Conservation (phyloP, 2,888 invertebrate species). For the Malachius bipustulatus region DNA sequence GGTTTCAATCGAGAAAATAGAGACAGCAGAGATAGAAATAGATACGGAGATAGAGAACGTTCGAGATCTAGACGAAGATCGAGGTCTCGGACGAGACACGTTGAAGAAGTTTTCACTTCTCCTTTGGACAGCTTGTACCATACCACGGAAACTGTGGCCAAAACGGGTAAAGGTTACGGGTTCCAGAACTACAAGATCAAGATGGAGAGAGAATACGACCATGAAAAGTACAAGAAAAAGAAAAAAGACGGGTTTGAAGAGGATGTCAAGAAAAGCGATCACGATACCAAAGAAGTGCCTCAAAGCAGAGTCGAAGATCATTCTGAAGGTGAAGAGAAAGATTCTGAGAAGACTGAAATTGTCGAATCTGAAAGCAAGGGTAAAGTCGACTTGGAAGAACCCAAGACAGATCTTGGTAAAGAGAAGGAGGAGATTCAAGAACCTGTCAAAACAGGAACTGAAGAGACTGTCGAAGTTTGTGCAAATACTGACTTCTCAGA, state of each 20-base stretch:
- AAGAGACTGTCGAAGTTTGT: neutral
- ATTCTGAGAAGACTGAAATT: neutral
- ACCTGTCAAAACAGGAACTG: neutral
- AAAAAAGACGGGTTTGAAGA: constrained; percentile 7
- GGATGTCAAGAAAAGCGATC: constrained; percentile 11
- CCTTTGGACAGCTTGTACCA: constrained; percentile 40
- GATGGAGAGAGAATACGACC: constrained; percentile 11
- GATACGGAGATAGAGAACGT: constrained; percentile 10
- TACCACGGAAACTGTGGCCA: constrained; percentile 31
- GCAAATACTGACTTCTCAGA: neutral
- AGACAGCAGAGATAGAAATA: constrained; percentile 3
- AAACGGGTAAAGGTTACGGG: constrained; percentile 38
- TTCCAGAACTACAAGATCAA: constrained; percentile 41
- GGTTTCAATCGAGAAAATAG: constrained; percentile 13
- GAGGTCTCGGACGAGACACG: constrained; percentile 14
- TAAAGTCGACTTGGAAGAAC: neutral
- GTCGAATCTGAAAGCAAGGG: constrained; percentile 6
- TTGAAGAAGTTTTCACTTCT: constrained; percentile 34
- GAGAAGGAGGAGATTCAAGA: constrained; percentile 4
- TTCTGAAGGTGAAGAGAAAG: constrained; percentile 1
- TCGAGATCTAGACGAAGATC: constrained; percentile 16
- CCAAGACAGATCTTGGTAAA: neutral
- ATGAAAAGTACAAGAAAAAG: constrained; percentile 7
- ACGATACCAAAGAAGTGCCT: constrained; percentile 4
- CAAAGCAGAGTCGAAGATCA: constrained; percentile 6